Evolutionary conservation across 1,140 invertebrate genomes (phyloP).

Genomic region (Drosophila ohnishii): DNA sequence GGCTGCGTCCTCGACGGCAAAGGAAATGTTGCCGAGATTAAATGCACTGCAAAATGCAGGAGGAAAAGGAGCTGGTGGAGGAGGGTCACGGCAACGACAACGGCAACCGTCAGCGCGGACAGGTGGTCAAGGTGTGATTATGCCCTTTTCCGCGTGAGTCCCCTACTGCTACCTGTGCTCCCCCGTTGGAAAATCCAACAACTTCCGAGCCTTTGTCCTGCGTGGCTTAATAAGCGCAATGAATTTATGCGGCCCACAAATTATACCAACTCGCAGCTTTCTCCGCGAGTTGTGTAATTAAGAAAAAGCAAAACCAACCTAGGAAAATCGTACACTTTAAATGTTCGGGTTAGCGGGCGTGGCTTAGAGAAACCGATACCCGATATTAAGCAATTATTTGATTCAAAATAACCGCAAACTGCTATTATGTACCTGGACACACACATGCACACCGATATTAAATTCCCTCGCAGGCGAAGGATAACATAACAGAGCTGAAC

Average conservation of each 20-base stretch:
- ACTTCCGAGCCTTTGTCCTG: conserved; percentile 56
- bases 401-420: conserved; percentile 1
- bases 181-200: conserved; percentile 6
- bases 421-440: conserved; percentile 14
- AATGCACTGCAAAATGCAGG: conserved; percentile 53
- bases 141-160: conserved; percentile 24
- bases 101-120: conserved; percentile 44
- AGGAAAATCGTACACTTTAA: conserved; percentile 9
- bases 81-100: neutral
- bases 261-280: conserved; percentile 23
- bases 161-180: neutral
- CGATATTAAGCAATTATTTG: conserved; percentile 17
- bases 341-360: neutral
- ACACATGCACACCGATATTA: conserved; percentile 6
- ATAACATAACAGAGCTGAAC: conserved; percentile 35
- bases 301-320: neutral
- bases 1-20: conserved; percentile 58
- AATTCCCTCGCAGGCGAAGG: conserved; percentile 17
- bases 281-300: conserved; percentile 39
- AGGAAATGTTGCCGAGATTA: conserved; percentile 78
- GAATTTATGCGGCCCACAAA: conserved; percentile 66
- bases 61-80: neutral
- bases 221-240: conserved; percentile 65
- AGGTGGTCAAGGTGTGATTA: conserved; percentile 70
- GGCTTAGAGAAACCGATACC: conserved; percentile 3